Percentiles rank a stretch among this genome's conserved stretches.
These are phyloP conservation scores for Hypanus sabinus DNA, from an alignment of 2,113 vertebrate species.

Conservation along the genomic window DNA sequence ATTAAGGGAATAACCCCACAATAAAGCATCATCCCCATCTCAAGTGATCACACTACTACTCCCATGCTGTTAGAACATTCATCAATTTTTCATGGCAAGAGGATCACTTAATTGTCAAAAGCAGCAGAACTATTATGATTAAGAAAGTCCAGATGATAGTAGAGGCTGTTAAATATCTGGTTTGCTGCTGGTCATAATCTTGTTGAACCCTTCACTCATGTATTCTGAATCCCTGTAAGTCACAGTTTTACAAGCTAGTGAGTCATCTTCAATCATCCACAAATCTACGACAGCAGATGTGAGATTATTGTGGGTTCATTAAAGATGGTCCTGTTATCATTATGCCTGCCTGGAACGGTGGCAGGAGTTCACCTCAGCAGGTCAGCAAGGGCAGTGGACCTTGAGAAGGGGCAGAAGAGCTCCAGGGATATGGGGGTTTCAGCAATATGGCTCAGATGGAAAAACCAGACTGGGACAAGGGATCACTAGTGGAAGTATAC, in stretches of 20 bases:
- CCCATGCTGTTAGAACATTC: background rate
- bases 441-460: too few relatives aligned
- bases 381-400: background rate
- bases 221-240: background rate
- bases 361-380: background rate
- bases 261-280: background rate
- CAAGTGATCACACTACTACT: too few relatives aligned
- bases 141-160: background rate
- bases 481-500: too few relatives aligned
- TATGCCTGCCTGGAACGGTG: background rate
- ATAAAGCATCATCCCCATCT: too few relatives aligned
- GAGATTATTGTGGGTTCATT: background rate
- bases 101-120: background rate
- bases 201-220: background rate
- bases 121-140: background rate
- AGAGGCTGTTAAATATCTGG: background rate
- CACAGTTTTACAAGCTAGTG: background rate
- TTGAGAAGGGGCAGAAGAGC: too few relatives aligned
- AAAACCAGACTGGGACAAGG: too few relatives aligned
- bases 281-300: background rate
- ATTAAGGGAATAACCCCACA: too few relatives aligned
- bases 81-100: background rate
- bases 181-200: background rate
- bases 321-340: background rate
- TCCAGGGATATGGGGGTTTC: too few relatives aligned